Evolutionary conservation across 2,113 vertebrate genomes (phyloP), one percentile per base, ranked within the genome.

Genomic region (Orcinus orca): DNA sequence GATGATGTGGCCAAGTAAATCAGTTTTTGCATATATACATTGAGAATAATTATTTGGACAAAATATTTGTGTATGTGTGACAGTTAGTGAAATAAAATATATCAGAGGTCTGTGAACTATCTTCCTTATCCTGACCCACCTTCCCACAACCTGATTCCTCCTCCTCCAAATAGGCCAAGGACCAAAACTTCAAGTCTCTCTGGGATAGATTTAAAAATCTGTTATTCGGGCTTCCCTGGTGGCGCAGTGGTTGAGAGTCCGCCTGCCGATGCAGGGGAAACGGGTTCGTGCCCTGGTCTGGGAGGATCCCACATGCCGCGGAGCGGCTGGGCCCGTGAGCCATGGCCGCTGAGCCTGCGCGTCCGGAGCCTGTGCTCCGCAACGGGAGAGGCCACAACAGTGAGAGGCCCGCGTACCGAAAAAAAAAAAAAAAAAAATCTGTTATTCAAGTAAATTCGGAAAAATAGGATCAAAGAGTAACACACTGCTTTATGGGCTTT

Each of bases 141-240:
- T 25, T 73, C 38, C 29, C 2, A 1, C 90, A 62, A 74, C 29
- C 21, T 71, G 41, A 83, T 41, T 26, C 12, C 31, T 38, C 8
- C 6, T 41, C 18, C 21, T 92, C 41, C 41, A 80, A 82, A 60
- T 26, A 95, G 50, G 26, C 60, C 63, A 73, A 73, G 10, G 67
- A 60, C 6, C 9, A 65, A 76, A 95, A 88, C 23, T 83, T 90
- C 38, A 84, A 31, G 25, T 74, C 6, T 89, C 13, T 86, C 58
- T 92, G 70, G 82, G 36, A 76, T 83, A 62, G 53, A 74, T 94
- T 94, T 31, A 53, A 79, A 93, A 86, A 67, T 86, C 29, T 93
- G 21, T 83, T 90, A 25, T 58, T n/a, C 10, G 47, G 47, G 47
- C 47, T 50, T 50, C 47, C 47, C 47, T 50, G 47, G 47, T 50